Evolutionary conservation across 2,113 vertebrate genomes (phyloP), one percentile per base, ranked within the genome.

Genomic region (Corythornis vintsioides): DNA sequence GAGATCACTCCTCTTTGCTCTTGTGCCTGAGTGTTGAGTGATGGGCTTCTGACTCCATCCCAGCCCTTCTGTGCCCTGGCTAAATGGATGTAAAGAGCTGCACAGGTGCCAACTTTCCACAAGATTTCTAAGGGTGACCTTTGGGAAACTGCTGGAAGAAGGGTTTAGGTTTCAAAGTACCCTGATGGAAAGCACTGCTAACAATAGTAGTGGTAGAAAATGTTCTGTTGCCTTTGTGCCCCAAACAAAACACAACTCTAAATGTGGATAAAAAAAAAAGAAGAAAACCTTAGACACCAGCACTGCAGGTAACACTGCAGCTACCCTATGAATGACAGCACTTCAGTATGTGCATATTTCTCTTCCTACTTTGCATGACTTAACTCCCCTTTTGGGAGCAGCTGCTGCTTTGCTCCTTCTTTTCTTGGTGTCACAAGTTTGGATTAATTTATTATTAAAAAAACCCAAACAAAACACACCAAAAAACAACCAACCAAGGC

Each of bases 301-400:
- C 0, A 0, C 15, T 57, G 50, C 47, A 29, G 4, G 0, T 67
- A 60, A 48, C 21, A 11, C 48, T 0, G 0, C 6, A 42, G 57
- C 8, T 50, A 8, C 55, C 10, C 8, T 50, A 11, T 29, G 38
- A 83, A 22, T 0, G 0, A 11, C 1, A 3, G 3, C 35, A 29
- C 29, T 74, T 80, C 35, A 35, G 40, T 43, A 19, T 11, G 17
- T 45, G 73, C 65, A 5, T 69, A 64, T 74, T 64, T 74, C 18
- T 93, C 38, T 52, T 28, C 72, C 7, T 9, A 3, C 52, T 60
- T 56, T 18, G 29, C 15, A 20, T 28, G 22, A 47, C 9, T 47
- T 65, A 10, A 10, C 10, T 26, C n/a, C 12, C 7, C 9, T 4
- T 80, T 25, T 13, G 15, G 20, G 25, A 28, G 22, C 5, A 3